phyloP scores from a whole-genome alignment of 2,113 vertebrate species.

The Percina caprodes region DNA sequence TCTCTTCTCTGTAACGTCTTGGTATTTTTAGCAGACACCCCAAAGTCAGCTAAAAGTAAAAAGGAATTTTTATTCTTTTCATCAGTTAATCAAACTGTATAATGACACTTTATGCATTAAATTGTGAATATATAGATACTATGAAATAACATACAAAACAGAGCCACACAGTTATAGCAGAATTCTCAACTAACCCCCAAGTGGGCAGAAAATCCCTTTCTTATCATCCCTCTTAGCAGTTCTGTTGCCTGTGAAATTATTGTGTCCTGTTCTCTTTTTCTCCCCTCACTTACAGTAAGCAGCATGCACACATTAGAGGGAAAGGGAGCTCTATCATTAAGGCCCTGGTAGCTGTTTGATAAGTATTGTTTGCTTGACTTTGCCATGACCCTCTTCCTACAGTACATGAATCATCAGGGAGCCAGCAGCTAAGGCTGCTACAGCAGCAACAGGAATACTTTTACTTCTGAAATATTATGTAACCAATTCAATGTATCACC shows the following conservation, averaged over 20 bases:
- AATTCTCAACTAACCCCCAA: background rate
- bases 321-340: constrained; percentile 58
- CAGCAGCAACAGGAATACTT: constrained; percentile 46
- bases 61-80: constrained; percentile 50
- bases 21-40: constrained; percentile 99
- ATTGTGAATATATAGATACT: background rate
- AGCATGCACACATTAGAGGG: constrained; percentile 42
- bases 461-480: constrained; percentile 49
- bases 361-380: constrained; percentile 69
- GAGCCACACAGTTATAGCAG: background rate
- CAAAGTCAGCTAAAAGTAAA: constrained; percentile 95
- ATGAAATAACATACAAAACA: background rate
- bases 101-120: background rate
- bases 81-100: constrained; percentile 37
- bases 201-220: constrained; percentile 15
- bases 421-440: constrained; percentile 49
- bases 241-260: constrained; percentile 29
- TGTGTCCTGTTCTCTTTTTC: constrained; percentile 23
- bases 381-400: constrained; percentile 70
- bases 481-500: constrained; percentile 41
- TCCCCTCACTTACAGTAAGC: constrained; percentile 19
- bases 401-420: constrained; percentile 71
- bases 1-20: constrained; percentile 97
- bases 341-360: constrained; percentile 54
- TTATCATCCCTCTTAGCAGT: background rate